Base-by-base conservation (phyloP, 2,888 invertebrate genomes). In the Ernsta delagoae region DNA sequence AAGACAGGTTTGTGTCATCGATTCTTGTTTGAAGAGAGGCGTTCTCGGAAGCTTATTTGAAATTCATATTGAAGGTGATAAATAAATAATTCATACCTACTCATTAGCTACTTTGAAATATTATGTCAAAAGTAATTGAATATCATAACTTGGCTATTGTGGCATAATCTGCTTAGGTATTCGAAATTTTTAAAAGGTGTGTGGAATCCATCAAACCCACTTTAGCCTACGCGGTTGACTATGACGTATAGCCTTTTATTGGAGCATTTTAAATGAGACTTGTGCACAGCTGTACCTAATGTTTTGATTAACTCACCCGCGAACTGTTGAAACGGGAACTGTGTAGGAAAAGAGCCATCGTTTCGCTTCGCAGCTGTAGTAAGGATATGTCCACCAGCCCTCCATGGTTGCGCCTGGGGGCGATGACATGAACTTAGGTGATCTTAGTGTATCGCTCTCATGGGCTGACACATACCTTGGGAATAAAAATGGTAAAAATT, bases 341-440 rank as follows among this genome's bases (percentile, higher is more conserved):
- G 97, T 97, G 86, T 98, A 98, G 3, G 98, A 97, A 61, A 98
- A 94, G 76, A 98, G 94, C 98, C 98, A 98, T 72, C 96, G 94
- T 75, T 95, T 94, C 39, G 95, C 94, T 71, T 95, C 95, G 88
- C 98, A 98, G 75, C 97, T 97, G 86, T 96, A 98, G 85, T 98
- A 98, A 0, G 98, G 98, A 79, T 95, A 96, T 16, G 98, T 98
- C 98, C 98, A 98, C 96, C 97, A 97, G 34, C 97, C 97, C 79
- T 95, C 92, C 91, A 92, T 94, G 72, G 94, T 94, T 65, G 95
- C 94, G n/a, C 94, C 93, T 12, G 95, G 95, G 62, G 95, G 94
- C 36, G 95, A 94, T 70, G 94, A 92, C 93, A 96, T 95, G 85
- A 96, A 96, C 84, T 96, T 96, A 24, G 95, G 95, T n/a, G 96